These are phyloP conservation scores for Scaptomyza montana DNA, from an alignment of 1,140 invertebrate species.

Conservation along the genomic window DNA sequence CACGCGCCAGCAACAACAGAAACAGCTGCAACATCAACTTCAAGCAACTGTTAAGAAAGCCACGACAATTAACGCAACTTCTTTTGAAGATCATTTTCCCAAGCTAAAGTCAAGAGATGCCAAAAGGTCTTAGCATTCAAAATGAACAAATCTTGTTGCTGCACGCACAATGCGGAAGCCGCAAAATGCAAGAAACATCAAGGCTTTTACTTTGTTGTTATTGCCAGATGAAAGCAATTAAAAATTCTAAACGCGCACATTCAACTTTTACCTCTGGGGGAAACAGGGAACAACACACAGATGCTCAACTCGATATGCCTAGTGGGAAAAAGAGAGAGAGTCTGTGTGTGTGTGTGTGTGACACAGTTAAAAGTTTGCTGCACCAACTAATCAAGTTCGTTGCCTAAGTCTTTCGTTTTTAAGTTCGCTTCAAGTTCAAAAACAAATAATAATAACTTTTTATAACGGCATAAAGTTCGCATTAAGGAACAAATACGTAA, in stretches of 20 bases:
- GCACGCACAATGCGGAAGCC: constrained; percentile 74
- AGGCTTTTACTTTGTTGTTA: constrained; percentile 15
- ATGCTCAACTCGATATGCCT: neutral
- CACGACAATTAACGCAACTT: constrained; percentile 52
- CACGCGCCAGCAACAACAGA: constrained; percentile 54
- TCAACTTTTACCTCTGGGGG: constrained; percentile 56
- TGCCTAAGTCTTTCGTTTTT: constrained; percentile 71
- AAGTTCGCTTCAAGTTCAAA: neutral
- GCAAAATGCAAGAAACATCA: constrained; percentile 51
- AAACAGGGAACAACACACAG: constrained; percentile 6
- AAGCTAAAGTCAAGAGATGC: constrained; percentile 31
- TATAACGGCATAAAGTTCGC: constrained; percentile 71
- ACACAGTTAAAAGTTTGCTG: constrained; percentile 33
- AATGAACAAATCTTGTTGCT: constrained; percentile 11
- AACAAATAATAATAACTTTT: constrained; percentile 61
- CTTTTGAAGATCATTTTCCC: constrained; percentile 16
- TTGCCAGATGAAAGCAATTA: constrained; percentile 68
- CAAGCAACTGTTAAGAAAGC: constrained; percentile 34
- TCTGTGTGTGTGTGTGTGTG: constrained; percentile 6
- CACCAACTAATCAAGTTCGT: constrained; percentile 58
- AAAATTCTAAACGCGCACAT: constrained; percentile 74
- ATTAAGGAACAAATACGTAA: constrained; percentile 38
- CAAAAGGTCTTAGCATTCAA: constrained; percentile 49
- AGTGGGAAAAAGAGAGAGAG: constrained; percentile 8
- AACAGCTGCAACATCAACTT: constrained; percentile 1